Evolutionary conservation across 1,140 invertebrate species (phyloP), one percentile per base, ranked within the genome.

Genomic region (Doryteuthis pealeii): DNA sequence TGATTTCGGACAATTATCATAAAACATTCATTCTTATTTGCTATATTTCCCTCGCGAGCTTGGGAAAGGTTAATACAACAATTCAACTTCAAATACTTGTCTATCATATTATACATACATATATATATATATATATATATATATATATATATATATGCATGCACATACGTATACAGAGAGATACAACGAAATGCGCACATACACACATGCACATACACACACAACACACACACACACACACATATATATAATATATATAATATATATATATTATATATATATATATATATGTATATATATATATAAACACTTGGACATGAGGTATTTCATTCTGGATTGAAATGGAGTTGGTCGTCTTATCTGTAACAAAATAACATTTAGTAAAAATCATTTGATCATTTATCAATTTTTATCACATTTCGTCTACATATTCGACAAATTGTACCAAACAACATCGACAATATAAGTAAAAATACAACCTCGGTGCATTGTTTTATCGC

Each of bases 41-140:
- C n/a, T n/a, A n/a, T n/a, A n/a, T n/a, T n/a, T n/a, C n/a, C n/a
- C n/a, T n/a, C n/a, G n/a, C n/a, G n/a, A n/a, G n/a, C n/a, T n/a
- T n/a, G n/a, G n/a, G n/a, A n/a, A n/a, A n/a, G n/a, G n/a, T n/a
- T n/a, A n/a, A n/a, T n/a, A n/a, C n/a, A n/a, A n/a, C n/a, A n/a
- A n/a, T n/a, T n/a, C n/a, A n/a, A n/a, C n/a, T n/a, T n/a, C n/a
- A n/a, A n/a, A n/a, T n/a, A n/a, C n/a, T n/a, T n/a, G n/a, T n/a
- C n/a, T n/a, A n/a, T 40, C 35, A 58, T 58, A 58, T 49, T 58
- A 58, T 58, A n/a, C 4, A 58, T 58, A 58, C 18, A 58, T 58
- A 58, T 58, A 58, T 58, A n/a, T n/a, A 58, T 58, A 58, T 58
- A 58, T 58, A 58, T 58, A 58, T 58, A 58, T 58, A 58, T 58